phyloP scores from a whole-genome alignment of 1,140 invertebrate species.

The Piezodorus guildinii region DNA sequence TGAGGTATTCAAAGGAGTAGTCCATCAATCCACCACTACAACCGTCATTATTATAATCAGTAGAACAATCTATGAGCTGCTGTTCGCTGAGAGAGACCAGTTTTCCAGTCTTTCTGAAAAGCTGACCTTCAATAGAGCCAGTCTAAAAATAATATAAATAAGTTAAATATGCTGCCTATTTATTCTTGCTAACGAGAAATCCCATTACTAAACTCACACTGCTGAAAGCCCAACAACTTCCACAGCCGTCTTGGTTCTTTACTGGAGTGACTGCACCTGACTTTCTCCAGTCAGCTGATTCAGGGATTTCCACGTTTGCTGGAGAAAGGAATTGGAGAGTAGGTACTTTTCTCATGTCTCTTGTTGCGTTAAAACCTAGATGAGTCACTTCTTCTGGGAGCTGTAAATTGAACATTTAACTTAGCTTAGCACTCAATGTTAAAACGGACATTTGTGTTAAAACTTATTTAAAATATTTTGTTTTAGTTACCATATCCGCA shows the following conservation, averaged over 20 bases:
- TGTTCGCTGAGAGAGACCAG: conserved; percentile 84
- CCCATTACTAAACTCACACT: no score
- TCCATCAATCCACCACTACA: conserved; percentile 95
- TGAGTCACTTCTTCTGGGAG: not conserved
- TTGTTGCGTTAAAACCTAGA: not conserved
- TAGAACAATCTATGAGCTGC: no score
- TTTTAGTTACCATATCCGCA: no score
- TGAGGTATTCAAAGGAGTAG: conserved; percentile 82
- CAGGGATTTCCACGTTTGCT: not conserved
- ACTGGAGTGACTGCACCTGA: no score
- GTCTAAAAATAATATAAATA: conserved; percentile 45
- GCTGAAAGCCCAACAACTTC: no score
- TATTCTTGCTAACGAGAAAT: not conserved
- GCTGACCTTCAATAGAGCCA: conserved; percentile 88
- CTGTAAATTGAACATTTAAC: not conserved
- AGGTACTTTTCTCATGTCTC: not conserved
- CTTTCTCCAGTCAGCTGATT: not conserved
- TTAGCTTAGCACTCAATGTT: not conserved
- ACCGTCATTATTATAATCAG: conserved; percentile 69
- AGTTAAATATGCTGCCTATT: not conserved
- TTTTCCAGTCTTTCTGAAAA: conserved; percentile 70
- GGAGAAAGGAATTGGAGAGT: not conserved
- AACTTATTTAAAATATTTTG: not conserved
- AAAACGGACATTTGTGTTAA: not conserved
- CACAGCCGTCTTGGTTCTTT: no score